A percentile compares a stretch with the other conserved stretches of the same genome.
Conservation (phyloP, 2,888 invertebrate genomes). For the Platycheirus albimanus region DNA sequence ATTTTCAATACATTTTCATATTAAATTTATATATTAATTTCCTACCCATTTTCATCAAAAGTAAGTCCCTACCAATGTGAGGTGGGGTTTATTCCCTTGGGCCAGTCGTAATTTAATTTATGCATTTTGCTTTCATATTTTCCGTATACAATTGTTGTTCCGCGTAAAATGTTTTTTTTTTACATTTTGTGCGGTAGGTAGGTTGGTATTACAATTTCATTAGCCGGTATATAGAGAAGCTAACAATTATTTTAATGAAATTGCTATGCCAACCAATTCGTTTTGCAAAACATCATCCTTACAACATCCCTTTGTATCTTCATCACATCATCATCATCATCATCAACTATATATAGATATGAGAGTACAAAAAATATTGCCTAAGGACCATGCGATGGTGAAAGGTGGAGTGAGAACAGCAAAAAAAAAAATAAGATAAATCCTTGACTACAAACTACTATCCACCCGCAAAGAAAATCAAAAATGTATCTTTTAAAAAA, state of each 20-base stretch:
- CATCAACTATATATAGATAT: not conserved
- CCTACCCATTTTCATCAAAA: no score
- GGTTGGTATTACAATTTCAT: conserved; percentile 66
- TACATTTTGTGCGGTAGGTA: not conserved
- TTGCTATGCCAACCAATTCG: conserved; percentile 74
- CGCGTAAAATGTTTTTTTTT: conserved; percentile 6
- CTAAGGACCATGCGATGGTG: conserved; percentile 25
- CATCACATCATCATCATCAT: not conserved
- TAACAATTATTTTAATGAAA: conserved; percentile 75
- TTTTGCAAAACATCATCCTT: conserved; percentile 58
- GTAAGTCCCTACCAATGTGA: not conserved
- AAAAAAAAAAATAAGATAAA: conserved; percentile 52
- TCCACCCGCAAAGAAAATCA: conserved; percentile 40
- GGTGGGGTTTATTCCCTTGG: not conserved
- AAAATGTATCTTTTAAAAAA: conserved; percentile 18
- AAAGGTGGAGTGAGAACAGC: not conserved
- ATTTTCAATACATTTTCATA: no score
- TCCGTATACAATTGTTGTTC: conserved; percentile 25
- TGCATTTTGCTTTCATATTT: conserved; percentile 39
- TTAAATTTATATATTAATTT: no score
- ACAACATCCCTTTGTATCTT: conserved; percentile 30
- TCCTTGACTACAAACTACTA: conserved; percentile 72
- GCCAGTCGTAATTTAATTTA: conserved; percentile 59
- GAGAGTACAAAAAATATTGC: conserved; percentile 11
- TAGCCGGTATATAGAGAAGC: conserved; percentile 33